Base-by-base conservation (phyloP, 2,113 vertebrate genomes). In the Pimephales promelas region DNA sequence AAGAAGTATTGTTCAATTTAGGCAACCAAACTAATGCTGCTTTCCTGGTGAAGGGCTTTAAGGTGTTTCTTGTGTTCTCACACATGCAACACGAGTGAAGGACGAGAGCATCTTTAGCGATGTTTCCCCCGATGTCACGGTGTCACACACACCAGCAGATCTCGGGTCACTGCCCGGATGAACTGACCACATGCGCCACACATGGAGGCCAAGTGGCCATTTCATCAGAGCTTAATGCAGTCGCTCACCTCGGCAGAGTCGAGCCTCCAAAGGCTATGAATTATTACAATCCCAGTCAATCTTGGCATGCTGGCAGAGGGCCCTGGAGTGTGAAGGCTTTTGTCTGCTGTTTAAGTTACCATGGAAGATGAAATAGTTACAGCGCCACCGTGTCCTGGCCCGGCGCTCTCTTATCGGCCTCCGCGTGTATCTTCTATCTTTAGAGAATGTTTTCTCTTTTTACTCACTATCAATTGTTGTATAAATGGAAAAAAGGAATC, bases 341-440 rank as follows among this genome's bases (percentile, higher is more conserved):
- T 93, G 93, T 96, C 95, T 96, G 88, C 91, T 95, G 95, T 92
- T 95, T 96, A 97, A 97, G 95, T 97, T 96, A 95, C 96, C 95
- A 95, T 96, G 95, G 95, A 96, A 95, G 96, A 97, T 97, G 95
- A 95, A 97, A 95, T 93, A 93, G 95, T 94, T 94, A 93, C 93
- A 92, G 83, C 70, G 84, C 87, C 40, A 31, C 91, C 76, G 89
- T 90, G 93, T 89, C 90, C 93, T 91, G 90, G 85, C 4, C 85
- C 59, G 22, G 81, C 83, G 81, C 77, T 88, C 85, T 71, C 83
- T 66, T 93, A 93, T 94, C 96, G 91, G 93, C 90, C 87, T 85
- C 81, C 90, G 89, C 91, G 87, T 92, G 92, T 92, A 95, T 94
- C 92, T 93, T 92, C 91, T 92, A 94, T 93, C 93, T 92, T 91